Evolutionary conservation across 2,797 vertebrate genomes (phyloP), one percentile per base, ranked within the genome.

Genomic region (Phalanger gymnotis): DNA sequence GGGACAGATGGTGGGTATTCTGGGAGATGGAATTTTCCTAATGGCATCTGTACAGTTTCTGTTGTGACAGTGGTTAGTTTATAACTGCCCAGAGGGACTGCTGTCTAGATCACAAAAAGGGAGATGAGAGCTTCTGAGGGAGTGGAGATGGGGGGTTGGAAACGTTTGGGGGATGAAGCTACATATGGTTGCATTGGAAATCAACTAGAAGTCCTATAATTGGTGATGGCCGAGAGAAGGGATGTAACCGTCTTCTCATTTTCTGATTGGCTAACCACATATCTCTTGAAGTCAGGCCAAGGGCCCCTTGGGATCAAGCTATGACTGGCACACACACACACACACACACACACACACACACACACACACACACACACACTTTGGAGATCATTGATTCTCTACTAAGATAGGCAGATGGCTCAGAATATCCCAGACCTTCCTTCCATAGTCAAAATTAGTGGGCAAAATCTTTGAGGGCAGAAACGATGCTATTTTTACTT

Each of bases 401-500:
- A 92, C 94, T 93, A 51, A 92, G 16, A 52, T 14, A 51, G 93
- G 53, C 92, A 54, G 51, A 94, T 92, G 34, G 1, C 51, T 40
- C n/a, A 90, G 11, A 95, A 81, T 19, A 30, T 93, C 16, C n/a
- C 52, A 89, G 56, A 28, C 93, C 14, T 53, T 34, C 90, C 53
- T 52, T 13, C n/a, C 56, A 93, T 94, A 14, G 5, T 54, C 4
- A 40, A 91, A 53, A 73, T 31, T 92, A 53, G 10, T 25, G 57
- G 66, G 90, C 53, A 81, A 81, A 81, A 53, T 47, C 27, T 89
- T 12, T 22, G 25, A 94, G 55, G 91, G 54, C 0, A 40, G 7
- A 58, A 95, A 34, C 0, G 27, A 61, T 92, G 55, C 61, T 94
- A 92, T 93, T 92, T 57, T 94, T 95, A 61, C 31, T 94, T 12